Evolutionary conservation across 2,797 vertebrate genomes (phyloP), one percentile per base, ranked within the genome.

Genomic region (Amblyopsis hoosieri): DNA sequence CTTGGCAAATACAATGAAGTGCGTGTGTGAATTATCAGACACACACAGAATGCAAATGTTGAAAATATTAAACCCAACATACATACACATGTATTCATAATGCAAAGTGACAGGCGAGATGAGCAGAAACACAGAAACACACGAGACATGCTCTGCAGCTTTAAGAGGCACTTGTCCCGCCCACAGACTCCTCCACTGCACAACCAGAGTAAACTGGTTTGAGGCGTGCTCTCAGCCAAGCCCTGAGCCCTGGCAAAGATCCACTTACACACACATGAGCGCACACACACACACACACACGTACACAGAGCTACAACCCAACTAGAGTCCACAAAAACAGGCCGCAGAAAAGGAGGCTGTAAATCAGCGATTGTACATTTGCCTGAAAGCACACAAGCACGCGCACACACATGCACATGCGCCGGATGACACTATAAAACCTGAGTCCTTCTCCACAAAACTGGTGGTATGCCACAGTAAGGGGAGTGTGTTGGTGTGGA

Each of bases 151-250:
- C 14, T 51, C 84, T 91, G 86, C 76, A 84, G 82, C 91, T 92
- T 93, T 90, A 92, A 92, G 85, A 89, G 80, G 67, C 82, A 60
- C 73, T 68, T 54, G 81, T 87, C 86, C 90, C 91, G 71, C 90
- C 87, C 82, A 76, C 84, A 72, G 76, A 85, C 86, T 85, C 85
- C 87, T 86, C 83, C 74, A 74, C 88, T 89, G 83, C 84, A 87
- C 81, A 94, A 93, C 93, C 92, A 93, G 93, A 92, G 84, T 87
- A 89, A 94, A 94, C 93, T 93, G 92, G 93, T 94, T 93, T 93
- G 86, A 90, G 86, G 88, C 80, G 68, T 86, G 89, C 87, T 87
- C 81, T 87, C 85, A 92, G 92, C 92, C 92, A 93, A 93, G 91
- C 90, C 92, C 87, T 86, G 73, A 91, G 81, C 85, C 80, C 85